phyloP scores from a whole-genome alignment of 2,113 vertebrate genomes.

The Felis catus region F.catus_Fca126_mat1.0 CM031420.1:12274501-12275000 shows the following conservation, averaged over 20 bases:
- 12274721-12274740: background rate
- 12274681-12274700: background rate
- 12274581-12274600: background rate
- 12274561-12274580: background rate
- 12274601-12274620: background rate
- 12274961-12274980: background rate
- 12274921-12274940: background rate
- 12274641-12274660: background rate
- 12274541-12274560: background rate
- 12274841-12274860: background rate
- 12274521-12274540: conserved; percentile 36
- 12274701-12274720: background rate
- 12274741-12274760: background rate
- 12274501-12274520: background rate
- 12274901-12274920: background rate
- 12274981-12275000: background rate
- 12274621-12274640: background rate
- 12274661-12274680: background rate
- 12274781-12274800: background rate
- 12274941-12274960: background rate
- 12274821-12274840: background rate
- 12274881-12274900: background rate
- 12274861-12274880: background rate
- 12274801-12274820: background rate
- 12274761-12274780: background rate